These are phyloP conservation scores for Eulemur coronatus DNA, from an alignment of 2,797 vertebrate genomes.

Conservation along the genomic window DNA sequence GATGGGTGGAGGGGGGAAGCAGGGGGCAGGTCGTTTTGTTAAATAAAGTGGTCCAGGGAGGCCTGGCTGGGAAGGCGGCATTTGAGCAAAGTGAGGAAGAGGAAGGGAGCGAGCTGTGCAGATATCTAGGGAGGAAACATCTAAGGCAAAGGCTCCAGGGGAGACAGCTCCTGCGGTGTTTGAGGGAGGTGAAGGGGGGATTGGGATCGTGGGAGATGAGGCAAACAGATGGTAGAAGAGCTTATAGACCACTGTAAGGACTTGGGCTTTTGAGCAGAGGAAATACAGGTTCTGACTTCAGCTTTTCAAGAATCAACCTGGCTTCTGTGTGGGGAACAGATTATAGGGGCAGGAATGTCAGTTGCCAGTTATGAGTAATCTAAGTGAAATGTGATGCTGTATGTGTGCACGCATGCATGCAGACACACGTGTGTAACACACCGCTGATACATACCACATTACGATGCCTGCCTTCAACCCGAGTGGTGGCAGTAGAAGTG, in stretches of 20 bases:
- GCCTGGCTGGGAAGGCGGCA: neutral
- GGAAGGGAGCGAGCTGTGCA: neutral
- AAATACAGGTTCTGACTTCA: neutral
- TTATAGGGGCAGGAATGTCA: no score
- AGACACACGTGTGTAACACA: rapidly evolving
- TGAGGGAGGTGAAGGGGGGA: neutral
- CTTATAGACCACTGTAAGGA: rapidly evolving
- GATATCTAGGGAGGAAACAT: neutral
- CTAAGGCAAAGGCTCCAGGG: no score
- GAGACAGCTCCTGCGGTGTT: no score
- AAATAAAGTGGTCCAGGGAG: neutral
- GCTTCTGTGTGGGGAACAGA: neutral
- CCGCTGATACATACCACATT: no score
- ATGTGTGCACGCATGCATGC: neutral
- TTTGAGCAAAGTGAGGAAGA: neutral
- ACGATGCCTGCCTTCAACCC: neutral
- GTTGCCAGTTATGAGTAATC: neutral
- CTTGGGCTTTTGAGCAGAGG: neutral
- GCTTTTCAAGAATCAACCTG: neutral
- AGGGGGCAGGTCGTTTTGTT: neutral
- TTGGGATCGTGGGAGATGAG: neutral
- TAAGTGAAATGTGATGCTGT: neutral
- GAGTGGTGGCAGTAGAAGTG: neutral
- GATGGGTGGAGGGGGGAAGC: no score
- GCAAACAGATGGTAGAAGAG: no score